Evolutionary conservation across 2,888 invertebrate genomes (phyloP).

Genomic region (Incurvaria masculella): DNA sequence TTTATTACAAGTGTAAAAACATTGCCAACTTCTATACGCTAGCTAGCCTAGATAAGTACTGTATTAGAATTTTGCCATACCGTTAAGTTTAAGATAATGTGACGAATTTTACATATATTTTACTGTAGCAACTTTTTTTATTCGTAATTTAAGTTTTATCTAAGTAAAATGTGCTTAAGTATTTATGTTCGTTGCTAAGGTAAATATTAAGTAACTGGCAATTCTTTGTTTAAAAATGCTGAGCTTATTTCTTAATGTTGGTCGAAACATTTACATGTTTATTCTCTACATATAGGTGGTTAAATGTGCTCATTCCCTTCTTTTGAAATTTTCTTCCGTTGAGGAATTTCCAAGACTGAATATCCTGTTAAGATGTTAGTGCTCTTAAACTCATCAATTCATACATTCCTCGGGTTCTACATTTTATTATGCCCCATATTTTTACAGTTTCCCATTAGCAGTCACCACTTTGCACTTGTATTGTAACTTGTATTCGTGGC

Average conservation of each 20-base stretch:
- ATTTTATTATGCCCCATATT: neutral
- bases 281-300: too few relatives aligned
- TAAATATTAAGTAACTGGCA: neutral
- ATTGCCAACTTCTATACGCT: neutral
- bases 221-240: too few relatives aligned
- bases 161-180: neutral
- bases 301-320: neutral
- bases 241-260: too few relatives aligned
- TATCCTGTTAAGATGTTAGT: constrained; percentile 27
- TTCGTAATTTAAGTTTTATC: neutral
- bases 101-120: neutral
- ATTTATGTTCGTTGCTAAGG: neutral
- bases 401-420: neutral
- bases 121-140: neutral
- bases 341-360: constrained; percentile 42
- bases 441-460: too few relatives aligned
- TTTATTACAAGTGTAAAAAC: constrained; percentile 31
- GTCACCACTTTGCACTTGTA: too few relatives aligned
- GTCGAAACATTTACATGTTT: too few relatives aligned
- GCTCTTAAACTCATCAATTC: neutral
- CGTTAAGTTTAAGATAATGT: neutral
- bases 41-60: neutral
- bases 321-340: neutral
- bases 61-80: neutral
- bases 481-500: too few relatives aligned